Evolutionary conservation across 2,888 invertebrate species (phyloP), one percentile per base, ranked within the genome.

Genomic region (Cordilura impudica): DNA sequence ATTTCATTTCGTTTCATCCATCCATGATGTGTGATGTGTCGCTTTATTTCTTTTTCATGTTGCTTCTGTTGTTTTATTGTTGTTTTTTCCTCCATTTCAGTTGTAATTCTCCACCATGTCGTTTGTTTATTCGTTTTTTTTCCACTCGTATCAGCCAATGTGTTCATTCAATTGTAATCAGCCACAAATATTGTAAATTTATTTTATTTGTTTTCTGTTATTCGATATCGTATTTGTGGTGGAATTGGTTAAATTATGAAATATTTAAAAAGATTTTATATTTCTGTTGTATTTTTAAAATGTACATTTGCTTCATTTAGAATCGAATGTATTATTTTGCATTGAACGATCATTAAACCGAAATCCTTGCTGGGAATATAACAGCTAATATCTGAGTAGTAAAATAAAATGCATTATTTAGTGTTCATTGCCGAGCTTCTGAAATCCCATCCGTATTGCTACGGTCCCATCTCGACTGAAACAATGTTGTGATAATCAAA

Each of bases 201-300:
- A 19, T 67, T 49, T 23, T 63, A 14, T 29, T 14, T 51, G 18
- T 60, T 54, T 70, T 31, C 18, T 72, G 75, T 72, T 10, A 79
- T 72, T 47, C 63, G 79, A 79, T 79, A 79, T 75, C 71, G 61
- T 67, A 71, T 67, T 75, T 79, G 79, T 67, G 79, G 79, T 75
- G 75, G 71, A 75, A 75, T 75, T 67, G 79, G 79, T 79, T 79
- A 75, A 75, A 79, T 75, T 79, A 67, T 79, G 75, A 79, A 79
- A 75, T 79, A 63, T 75, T 70, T 58, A 45, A 61, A 26, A 47
- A 71, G 12, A 58, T 2, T n/a, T 39, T 12, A n/a, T 39, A 39
- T 39, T 39, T 39, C 35, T 39, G 12, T n/a, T 39, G 2, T 39
- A 14, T n/a, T n/a, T n/a, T 39, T 39, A 58, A 65, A 73, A 45